These are phyloP conservation scores for Todus mexicanus DNA, from an alignment of 2,797 vertebrate genomes.

Conservation along the genomic window DNA sequence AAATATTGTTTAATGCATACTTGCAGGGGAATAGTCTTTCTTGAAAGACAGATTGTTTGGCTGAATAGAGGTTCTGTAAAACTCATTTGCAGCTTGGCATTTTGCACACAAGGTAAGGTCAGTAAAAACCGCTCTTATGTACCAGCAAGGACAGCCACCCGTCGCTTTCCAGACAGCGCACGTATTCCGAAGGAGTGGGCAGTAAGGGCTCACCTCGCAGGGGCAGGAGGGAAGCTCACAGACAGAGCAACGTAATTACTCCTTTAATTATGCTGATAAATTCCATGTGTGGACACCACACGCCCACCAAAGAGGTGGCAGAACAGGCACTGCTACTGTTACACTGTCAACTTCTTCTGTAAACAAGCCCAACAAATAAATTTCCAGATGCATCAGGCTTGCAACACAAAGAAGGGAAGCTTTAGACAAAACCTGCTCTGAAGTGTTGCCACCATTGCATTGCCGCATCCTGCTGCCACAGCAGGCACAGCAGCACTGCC, in stretches of 20 bases:
- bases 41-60: background rate
- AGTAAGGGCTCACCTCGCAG: background rate
- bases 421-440: background rate
- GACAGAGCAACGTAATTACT: background rate
- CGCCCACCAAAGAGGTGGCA: background rate
- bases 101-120: background rate
- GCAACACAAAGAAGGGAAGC: background rate
- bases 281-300: rapidly evolving
- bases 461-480: background rate
- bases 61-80: background rate
- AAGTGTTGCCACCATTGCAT: background rate
- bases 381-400: background rate
- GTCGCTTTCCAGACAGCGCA: background rate
- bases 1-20: background rate
- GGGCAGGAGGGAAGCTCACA: background rate
- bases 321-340: background rate
- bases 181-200: rapidly evolving
- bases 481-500: background rate
- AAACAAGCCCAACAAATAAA: background rate
- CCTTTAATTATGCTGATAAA: background rate
- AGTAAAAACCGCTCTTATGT: background rate
- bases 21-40: background rate
- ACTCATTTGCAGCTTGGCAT: background rate
- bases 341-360: background rate
- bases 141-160: background rate